phyloP scores from a whole-genome alignment of 2,797 vertebrate species.

The Astyanax mexicanus region DNA sequence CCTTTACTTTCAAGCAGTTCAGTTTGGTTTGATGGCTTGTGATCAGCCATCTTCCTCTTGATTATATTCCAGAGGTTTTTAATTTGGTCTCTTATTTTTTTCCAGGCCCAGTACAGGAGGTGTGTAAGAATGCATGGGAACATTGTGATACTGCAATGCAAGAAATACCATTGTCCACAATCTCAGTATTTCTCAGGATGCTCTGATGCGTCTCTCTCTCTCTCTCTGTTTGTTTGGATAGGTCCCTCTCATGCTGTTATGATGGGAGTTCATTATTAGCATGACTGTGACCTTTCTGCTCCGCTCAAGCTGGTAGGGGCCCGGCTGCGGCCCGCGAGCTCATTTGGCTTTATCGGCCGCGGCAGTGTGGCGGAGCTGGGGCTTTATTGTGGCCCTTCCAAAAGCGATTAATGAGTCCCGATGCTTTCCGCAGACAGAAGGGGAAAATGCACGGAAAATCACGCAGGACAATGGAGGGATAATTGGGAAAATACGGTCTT shows the following conservation, averaged over 20 bases:
- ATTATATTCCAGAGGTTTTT: too few relatives aligned
- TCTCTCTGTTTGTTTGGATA: background rate
- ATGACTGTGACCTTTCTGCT: constrained; percentile 54
- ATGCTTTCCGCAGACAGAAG: constrained; percentile 32
- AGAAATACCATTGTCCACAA: background rate
- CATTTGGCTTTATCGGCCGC: constrained; percentile 30
- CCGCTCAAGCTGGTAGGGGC: background rate
- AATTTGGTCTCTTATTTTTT: too few relatives aligned
- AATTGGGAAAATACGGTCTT: constrained; percentile 2
- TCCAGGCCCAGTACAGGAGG: too few relatives aligned
- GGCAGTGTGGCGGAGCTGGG: constrained; percentile 9
- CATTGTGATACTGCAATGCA: too few relatives aligned
- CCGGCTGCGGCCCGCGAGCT: constrained; percentile 7
- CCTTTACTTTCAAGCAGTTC: too few relatives aligned
- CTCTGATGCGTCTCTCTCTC: background rate
- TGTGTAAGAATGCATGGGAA: too few relatives aligned
- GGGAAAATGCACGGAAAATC: constrained; percentile 36
- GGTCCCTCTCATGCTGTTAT: constrained; percentile 1
- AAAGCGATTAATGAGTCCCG: constrained; percentile 50
- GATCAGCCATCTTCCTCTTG: too few relatives aligned
- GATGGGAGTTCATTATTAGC: constrained; percentile 40
- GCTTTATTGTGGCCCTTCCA: constrained; percentile 17
- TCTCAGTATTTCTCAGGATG: too few relatives aligned
- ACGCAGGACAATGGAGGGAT: constrained; percentile 48
- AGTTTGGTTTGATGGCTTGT: too few relatives aligned